Conservation (phyloP, 1,140 invertebrate genomes). For the Cyphomyrmex costatus region DNA sequence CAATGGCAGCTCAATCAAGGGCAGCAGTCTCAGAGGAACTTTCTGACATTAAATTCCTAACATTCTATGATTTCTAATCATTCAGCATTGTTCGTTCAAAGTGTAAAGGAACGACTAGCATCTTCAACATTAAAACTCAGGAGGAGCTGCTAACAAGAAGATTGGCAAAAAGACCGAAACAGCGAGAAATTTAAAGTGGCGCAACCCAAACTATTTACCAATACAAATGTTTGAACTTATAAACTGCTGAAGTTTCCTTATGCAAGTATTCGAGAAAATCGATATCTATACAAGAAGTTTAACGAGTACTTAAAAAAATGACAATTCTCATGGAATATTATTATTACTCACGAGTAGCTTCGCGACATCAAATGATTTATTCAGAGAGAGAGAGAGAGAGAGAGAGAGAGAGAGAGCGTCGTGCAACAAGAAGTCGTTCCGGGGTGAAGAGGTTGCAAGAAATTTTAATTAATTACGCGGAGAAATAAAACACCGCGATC, state of each 20-base stretch:
- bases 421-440: constrained; percentile 46
- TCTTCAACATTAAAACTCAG: constrained; percentile 8
- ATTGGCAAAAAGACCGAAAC: background rate
- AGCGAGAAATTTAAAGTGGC: background rate
- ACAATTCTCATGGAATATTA: constrained; percentile 9
- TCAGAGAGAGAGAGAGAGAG: constrained; percentile 38
- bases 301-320: constrained; percentile 36
- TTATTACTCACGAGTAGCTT: constrained; percentile 39
- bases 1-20: constrained; percentile 14
- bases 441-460: constrained; percentile 47
- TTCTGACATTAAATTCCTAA: constrained; percentile 39
- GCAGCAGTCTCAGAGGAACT: constrained; percentile 11
- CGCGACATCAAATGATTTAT: constrained; percentile 62
- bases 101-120: background rate
- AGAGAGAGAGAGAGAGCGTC: constrained; percentile 32
- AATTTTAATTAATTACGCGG: constrained; percentile 63
- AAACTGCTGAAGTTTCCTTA: background rate
- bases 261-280: constrained; percentile 2
- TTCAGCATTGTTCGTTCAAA: constrained; percentile 31
- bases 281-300: constrained; percentile 11
- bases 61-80: constrained; percentile 36
- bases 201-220: background rate
- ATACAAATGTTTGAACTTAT: constrained; percentile 3
- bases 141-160: background rate
- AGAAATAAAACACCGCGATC: constrained; percentile 59